Base-by-base conservation (phyloP, 1,140 invertebrate species). In the Zaprionus kolodkinae region DNA sequence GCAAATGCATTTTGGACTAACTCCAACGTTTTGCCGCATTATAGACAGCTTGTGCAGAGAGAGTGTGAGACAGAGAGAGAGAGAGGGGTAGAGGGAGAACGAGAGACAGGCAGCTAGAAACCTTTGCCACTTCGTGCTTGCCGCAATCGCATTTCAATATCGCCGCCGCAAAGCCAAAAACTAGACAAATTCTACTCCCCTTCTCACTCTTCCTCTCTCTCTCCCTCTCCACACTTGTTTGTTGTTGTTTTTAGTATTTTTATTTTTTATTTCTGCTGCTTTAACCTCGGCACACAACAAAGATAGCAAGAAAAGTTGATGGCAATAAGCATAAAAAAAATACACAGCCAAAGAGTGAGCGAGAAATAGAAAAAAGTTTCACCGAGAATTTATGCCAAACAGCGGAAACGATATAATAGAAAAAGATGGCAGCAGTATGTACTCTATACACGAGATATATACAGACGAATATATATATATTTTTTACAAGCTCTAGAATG, bases 341-440 rank as follows among this genome's bases (percentile, higher is more conserved):
- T 13, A 43, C 13, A n/a, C n/a, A 43, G 0, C 21, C 21, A 1
- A 21, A 21, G 21, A 21, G 21, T 21, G 21, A 21, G 21, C 1
- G 21, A 21, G 21, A 21, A 21, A 21, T 1, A 40, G 50, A 62
- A 89, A 81, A 81, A 75, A 66, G 87, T 88, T 76, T 68, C 6
- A 62, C 38, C 36, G 55, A 59, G 54, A 78, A 78, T 80, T 81
- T 73, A 79, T 60, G 71, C 61, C 73, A 76, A 72, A 75, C 63
- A 90, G 72, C 81, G 86, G 86, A 89, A 89, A 81, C 81, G 81
- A 89, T 88, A 89, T 89, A 90, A 89, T 85, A 79, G 84, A 78
- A 87, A 87, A 87, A 87, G 85, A 87, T 87, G 84, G 78, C 81
- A 88, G 78, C 50, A 81, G 89, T 84, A 86, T 87, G 74, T 17